Evolutionary conservation across 1,140 invertebrate species (phyloP).

Genomic region (Pachyrhynchus sulphureomaculatus): DNA sequence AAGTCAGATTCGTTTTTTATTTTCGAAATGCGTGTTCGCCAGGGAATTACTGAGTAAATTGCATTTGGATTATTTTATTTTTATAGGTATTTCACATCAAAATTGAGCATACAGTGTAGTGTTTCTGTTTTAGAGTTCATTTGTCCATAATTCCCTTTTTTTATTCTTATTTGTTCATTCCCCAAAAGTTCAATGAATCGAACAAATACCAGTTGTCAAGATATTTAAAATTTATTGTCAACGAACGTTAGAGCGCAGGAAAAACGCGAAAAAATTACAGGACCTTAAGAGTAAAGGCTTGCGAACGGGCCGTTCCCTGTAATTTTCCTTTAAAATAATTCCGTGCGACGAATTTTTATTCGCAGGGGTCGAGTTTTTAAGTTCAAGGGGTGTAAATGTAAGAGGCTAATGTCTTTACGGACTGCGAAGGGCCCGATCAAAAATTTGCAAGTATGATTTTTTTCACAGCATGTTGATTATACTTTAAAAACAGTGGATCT

Average conservation of each 20-base stretch:
- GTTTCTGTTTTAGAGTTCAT: no score
- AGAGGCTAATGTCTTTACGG: slow-evolving; percentile 52
- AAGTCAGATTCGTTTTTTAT: no score
- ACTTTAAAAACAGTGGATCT: slow-evolving; percentile 51
- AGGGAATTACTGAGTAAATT: no score
- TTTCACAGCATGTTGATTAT: slow-evolving; percentile 46
- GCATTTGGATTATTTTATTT: no score
- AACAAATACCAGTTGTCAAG: background rate
- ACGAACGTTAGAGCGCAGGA: background rate
- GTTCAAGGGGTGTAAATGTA: slow-evolving; percentile 41
- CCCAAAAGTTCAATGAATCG: background rate
- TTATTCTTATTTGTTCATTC: no score
- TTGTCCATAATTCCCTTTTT: no score
- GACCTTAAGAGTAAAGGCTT: slow-evolving; percentile 28
- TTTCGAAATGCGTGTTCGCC: no score
- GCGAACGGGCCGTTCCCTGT: slow-evolving; percentile 19
- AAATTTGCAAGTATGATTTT: slow-evolving; percentile 54
- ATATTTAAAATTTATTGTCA: slow-evolving; percentile 6
- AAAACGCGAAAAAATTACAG: slow-evolving; percentile 12
- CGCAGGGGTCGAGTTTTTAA: slow-evolving; percentile 31
- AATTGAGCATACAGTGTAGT: no score
- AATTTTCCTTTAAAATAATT: slow-evolving; percentile 37
- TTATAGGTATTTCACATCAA: no score
- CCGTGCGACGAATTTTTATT: slow-evolving; percentile 38
- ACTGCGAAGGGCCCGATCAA: slow-evolving; percentile 49